A percentile compares a stretch with the other conserved stretches of the same genome.
Conservation (phyloP, 2,113 vertebrate genomes). For the Pelmatolapia mariae region DNA sequence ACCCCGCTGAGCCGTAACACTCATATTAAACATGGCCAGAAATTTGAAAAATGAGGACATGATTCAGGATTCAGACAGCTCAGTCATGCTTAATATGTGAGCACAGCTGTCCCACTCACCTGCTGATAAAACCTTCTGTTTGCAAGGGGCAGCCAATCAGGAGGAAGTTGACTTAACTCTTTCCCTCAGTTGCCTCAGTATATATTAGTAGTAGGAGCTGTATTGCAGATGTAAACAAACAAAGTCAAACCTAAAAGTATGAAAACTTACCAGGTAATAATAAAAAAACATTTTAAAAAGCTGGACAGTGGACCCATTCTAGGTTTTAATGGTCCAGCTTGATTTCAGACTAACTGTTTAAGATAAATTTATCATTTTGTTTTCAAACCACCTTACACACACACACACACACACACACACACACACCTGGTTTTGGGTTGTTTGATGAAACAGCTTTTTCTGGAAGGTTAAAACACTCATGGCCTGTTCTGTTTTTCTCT, state of each 20-base stretch:
- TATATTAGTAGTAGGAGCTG: background rate
- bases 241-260: background rate
- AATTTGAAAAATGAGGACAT: background rate
- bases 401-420: background rate
- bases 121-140: background rate
- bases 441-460: slow-evolving; percentile 48
- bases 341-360: background rate
- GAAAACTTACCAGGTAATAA: background rate
- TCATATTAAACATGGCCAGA: background rate
- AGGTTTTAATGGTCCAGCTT: background rate
- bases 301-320: background rate
- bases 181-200: background rate
- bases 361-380: background rate
- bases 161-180: background rate
- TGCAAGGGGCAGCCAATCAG: background rate
- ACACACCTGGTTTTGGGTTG: background rate
- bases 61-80: background rate
- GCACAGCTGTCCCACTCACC: background rate
- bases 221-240: background rate
- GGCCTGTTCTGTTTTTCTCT: slow-evolving; percentile 86
- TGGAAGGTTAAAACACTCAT: slow-evolving; percentile 76
- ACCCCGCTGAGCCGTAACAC: background rate
- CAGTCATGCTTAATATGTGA: background rate
- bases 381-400: background rate
- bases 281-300: background rate